Conservation (phyloP, 2,113 vertebrate genomes). For the Burhinus oedicnemus region DNA sequence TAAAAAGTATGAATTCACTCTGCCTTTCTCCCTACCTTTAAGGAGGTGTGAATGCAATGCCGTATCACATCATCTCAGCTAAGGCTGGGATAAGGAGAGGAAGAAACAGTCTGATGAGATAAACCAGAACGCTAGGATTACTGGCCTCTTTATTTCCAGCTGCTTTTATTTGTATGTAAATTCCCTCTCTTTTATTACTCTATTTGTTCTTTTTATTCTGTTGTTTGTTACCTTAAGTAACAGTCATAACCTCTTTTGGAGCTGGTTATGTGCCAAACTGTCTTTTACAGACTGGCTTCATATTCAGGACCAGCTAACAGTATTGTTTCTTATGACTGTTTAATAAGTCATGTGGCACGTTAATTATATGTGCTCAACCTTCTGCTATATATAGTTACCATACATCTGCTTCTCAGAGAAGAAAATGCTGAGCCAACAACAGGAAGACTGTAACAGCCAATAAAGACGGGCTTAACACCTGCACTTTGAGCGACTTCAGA, state of each 20-base stretch:
- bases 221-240: background rate
- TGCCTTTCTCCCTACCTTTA: background rate
- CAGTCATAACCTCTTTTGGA: background rate
- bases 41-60: background rate
- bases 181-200: background rate
- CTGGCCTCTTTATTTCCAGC: background rate
- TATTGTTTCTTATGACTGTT: background rate
- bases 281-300: background rate
- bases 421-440: background rate
- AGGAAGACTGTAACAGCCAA: background rate
- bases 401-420: background rate
- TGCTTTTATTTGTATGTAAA: slow-evolving; percentile 15
- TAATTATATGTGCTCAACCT: background rate
- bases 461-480: background rate
- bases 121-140: background rate
- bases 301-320: background rate
- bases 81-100: background rate
- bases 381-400: background rate
- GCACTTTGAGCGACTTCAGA: background rate
- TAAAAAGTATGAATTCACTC: background rate
- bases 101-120: background rate
- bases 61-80: background rate
- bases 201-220: background rate
- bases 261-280: background rate
- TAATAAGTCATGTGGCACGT: background rate